A percentile compares a stretch with the other conserved stretches of the same genome.
phyloP scores from a whole-genome alignment of 2,888 invertebrate species.

The Cabera pusaria region DNA sequence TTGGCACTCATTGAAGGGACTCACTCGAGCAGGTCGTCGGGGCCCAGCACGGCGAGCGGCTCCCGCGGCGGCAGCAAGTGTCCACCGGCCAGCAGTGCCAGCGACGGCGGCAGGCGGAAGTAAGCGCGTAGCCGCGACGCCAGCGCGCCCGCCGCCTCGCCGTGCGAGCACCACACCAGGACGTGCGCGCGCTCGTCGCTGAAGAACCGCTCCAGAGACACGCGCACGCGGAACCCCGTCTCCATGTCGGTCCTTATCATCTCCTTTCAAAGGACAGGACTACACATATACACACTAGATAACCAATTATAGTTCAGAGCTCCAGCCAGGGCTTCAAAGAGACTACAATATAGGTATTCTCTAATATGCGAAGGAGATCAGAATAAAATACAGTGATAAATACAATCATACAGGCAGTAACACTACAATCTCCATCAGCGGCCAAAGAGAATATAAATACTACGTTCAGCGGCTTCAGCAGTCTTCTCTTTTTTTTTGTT shows the following conservation, averaged over 20 bases:
- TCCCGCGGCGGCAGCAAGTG: slow-evolving; percentile 61
- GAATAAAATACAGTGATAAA: too few species aligned
- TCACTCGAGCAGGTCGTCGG: slow-evolving; percentile 53
- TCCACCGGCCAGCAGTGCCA: slow-evolving; percentile 42
- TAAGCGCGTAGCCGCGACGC: slow-evolving; percentile 47
- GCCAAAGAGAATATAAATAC: too few species aligned
- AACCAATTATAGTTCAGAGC: too few species aligned
- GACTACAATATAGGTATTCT: too few species aligned
- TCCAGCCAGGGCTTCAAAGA: too few species aligned
- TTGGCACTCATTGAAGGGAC: slow-evolving; percentile 25
- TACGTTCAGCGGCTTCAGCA: too few species aligned
- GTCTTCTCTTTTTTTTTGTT: too few species aligned
- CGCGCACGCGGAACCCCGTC: slow-evolving; percentile 46
- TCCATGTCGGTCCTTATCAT: slow-evolving; percentile 7
- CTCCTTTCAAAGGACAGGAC: too few species aligned
- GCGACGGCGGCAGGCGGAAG: slow-evolving; percentile 40
- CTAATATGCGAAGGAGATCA: too few species aligned
- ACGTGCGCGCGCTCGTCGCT: slow-evolving; percentile 48
- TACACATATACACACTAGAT: too few species aligned
- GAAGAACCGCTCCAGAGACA: slow-evolving; percentile 50
- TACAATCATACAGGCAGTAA: too few species aligned
- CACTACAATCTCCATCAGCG: too few species aligned
- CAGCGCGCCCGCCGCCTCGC: slow-evolving; percentile 50
- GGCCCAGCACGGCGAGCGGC: slow-evolving; percentile 52
- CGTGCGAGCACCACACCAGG: slow-evolving; percentile 32